Evolutionary conservation across 2,797 vertebrate genomes (phyloP), one percentile per base, ranked within the genome.

Genomic region (Poeciliopsis gracilis): DNA sequence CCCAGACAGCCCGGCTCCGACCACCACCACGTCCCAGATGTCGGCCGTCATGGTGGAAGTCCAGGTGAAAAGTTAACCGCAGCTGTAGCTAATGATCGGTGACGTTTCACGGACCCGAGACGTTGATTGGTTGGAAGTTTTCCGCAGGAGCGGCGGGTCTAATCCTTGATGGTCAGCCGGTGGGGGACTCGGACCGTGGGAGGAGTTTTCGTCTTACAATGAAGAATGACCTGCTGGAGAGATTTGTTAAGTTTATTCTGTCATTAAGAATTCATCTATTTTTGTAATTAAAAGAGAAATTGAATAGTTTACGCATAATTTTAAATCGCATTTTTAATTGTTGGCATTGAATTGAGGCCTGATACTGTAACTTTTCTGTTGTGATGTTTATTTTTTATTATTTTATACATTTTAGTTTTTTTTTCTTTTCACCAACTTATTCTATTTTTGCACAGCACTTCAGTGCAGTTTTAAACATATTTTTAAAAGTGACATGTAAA

Each of bases 1-100:
- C 57, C 95, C 96, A 10, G 95, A 95, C 0, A 96, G 78, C 30
- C 95, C 96, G 0, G 95, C 95, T 0, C 96, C 95, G 8, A 96
- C 94, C 59, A 96, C 84, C 77, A 95, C 76, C 41, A 95, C 88
- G 11, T 96, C 95, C 90, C 94, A 96, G 33, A 83, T 90, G 47
- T 94, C 85, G 10, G 86, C 89, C 45, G 83, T 89, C 95, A 95
- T 95, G 11, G 18, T 85, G 0, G 10, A 10, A 75, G n/a, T 25
- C 80, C 5, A 18, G 66, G 72, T 16, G 33, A 45, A 75, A 67
- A n/a, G 33, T 20, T 47, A 66, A 51, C n/a, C 10, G 15, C 23
- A 3, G 66, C 12, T 53, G 33, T 41, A 5, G 0, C 10, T 18
- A 23, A 16, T 66, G 9, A 2, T 0, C 8, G 13, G 12, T 46